Percentiles rank a stretch among this genome's conserved stretches.
phyloP scores from a whole-genome alignment of 2,888 invertebrate genomes.

The Sarcophaga rosellei region DNA sequence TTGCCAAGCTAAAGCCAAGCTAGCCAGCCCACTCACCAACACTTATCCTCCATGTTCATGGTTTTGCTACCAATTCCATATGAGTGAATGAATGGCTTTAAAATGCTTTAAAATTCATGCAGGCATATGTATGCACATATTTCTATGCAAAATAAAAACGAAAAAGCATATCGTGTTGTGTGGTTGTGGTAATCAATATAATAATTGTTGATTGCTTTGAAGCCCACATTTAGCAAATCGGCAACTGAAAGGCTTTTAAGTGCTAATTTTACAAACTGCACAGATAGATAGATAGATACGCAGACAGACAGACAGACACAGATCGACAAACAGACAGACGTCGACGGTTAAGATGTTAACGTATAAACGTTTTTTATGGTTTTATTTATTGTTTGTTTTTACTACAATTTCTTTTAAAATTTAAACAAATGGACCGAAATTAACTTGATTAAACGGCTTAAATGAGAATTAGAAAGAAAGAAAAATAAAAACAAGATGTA shows the following conservation, averaged over 20 bases:
- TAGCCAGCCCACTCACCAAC: conserved; percentile 41
- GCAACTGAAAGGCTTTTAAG: conserved; percentile 42
- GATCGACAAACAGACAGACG: no score
- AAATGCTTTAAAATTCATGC: no score
- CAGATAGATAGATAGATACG: not conserved
- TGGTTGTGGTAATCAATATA: conserved; percentile 39
- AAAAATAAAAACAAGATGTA: not conserved
- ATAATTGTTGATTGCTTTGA: conserved; percentile 63
- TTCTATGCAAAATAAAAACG: not conserved
- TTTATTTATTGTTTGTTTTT: not conserved
- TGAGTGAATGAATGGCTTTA: not conserved
- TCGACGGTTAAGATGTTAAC: not conserved
- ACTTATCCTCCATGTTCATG: conserved; percentile 19
- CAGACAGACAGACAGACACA: not conserved
- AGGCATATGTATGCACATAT: not conserved
- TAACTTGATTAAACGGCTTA: conserved; percentile 21
- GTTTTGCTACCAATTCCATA: conserved; percentile 36
- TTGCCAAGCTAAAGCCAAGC: conserved; percentile 2
- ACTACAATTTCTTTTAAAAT: not conserved
- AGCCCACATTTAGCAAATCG: conserved; percentile 53
- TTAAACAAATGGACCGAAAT: not conserved
- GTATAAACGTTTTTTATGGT: not conserved
- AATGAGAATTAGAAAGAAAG: conserved; percentile 31
- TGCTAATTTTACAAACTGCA: conserved; percentile 40
- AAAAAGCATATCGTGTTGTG: not conserved